These are phyloP conservation scores for Horisme vitalbata DNA, from an alignment of 2,888 invertebrate species.

Conservation along the genomic window DNA sequence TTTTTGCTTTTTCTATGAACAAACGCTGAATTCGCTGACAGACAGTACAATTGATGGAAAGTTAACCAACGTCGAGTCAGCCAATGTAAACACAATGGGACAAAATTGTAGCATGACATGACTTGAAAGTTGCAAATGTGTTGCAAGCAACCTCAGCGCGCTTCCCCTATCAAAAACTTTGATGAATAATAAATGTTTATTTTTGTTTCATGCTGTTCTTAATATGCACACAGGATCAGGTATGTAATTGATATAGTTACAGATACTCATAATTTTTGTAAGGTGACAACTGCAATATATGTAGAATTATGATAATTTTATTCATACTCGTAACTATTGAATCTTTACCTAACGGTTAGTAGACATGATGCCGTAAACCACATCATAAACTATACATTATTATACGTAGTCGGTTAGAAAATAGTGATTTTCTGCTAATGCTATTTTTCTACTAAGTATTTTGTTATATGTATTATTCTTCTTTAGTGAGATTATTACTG, in stretches of 20 bases:
- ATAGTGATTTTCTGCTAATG: slow-evolving; percentile 35
- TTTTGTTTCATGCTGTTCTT: slow-evolving; percentile 65
- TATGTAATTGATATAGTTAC: slow-evolving; percentile 50
- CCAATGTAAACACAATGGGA: slow-evolving; percentile 58
- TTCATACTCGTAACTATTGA: slow-evolving; percentile 8
- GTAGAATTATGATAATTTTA: slow-evolving; percentile 8
- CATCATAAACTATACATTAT: neutral
- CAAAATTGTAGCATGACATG: slow-evolving; percentile 61
- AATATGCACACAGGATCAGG: slow-evolving; percentile 63
- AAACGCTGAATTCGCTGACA: slow-evolving; percentile 51
- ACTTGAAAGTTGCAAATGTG: slow-evolving; percentile 50
- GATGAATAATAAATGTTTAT: slow-evolving; percentile 19
- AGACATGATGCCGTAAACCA: slow-evolving; percentile 10
- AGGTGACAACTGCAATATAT: slow-evolving; percentile 8
- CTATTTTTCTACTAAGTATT: slow-evolving; percentile 23
- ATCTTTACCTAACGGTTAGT: slow-evolving; percentile 11
- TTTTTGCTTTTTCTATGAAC: slow-evolving; percentile 41
- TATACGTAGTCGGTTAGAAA: slow-evolving; percentile 31
- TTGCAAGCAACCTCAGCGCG: slow-evolving; percentile 26
- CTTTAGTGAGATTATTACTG: slow-evolving; percentile 22
- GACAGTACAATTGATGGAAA: slow-evolving; percentile 63
- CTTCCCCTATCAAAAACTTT: slow-evolving; percentile 29
- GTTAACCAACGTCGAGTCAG: slow-evolving; percentile 50
- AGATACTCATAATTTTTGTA: neutral
- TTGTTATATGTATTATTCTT: slow-evolving; percentile 24